Evolutionary conservation across 2,113 vertebrate species (phyloP), one percentile per base, ranked within the genome.

Genomic region (Sceloporus undulatus): DNA sequence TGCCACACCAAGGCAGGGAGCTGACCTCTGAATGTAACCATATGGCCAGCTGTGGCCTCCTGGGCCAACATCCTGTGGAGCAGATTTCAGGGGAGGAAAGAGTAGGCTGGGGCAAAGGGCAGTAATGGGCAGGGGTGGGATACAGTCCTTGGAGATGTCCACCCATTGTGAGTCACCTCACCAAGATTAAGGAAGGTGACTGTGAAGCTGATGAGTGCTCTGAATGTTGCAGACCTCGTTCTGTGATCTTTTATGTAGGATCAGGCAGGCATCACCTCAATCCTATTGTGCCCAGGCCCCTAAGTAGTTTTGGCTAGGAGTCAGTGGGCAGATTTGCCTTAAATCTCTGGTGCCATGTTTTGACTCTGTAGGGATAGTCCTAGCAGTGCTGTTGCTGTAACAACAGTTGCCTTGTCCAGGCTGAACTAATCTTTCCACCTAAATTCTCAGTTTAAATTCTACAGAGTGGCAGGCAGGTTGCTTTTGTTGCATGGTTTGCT

Each of bases 371-470:
- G n/a, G 79, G 73, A 23, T 71, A 86, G 79, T 34, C 75, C 27
- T 66, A 84, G 62, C 52, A 38, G 25, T 18, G 59, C n/a, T 25
- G 59, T 81, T 84, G 59, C 70, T 66, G 23, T 52, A 78, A 5
- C 83, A 78, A 88, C 88, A 70, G 71, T 71, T 89, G 91, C 92
- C 90, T 92, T 89, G 90, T 91, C 91, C 84, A 76, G 70, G 38
- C 87, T 29, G 40, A 79, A 66, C 74, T 42, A 88, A 75, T 87
- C 81, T 80, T 87, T 84, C 56, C 91, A 8, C 87, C 86, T 88
- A 85, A 84, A 59, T 87, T 85, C 90, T 89, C 80, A 29, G 79
- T 59, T 77, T 56, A 40, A 76, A 77, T 16, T 38, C 29, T 25
- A 52, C n/a, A 25, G 81, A n/a, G 23, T 9, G 52, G 59, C 68